Evolutionary conservation across 2,113 vertebrate species (phyloP).

Genomic region (Equus quagga): DNA sequence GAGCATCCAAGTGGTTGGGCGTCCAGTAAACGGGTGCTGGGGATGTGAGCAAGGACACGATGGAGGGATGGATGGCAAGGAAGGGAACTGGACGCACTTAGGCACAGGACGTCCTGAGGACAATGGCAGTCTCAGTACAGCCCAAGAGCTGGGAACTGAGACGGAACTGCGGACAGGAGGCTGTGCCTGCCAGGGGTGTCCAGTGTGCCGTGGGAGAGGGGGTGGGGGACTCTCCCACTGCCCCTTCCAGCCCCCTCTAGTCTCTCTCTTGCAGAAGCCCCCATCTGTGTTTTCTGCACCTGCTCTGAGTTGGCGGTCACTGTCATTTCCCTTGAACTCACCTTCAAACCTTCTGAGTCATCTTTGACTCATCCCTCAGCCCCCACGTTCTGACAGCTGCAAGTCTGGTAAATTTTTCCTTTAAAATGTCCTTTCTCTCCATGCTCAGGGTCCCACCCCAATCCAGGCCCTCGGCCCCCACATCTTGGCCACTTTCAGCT

Average conservation of each 20-base stretch:
- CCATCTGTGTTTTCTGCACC: accelerated
- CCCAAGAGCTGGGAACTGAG: background rate
- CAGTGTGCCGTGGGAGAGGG: no score
- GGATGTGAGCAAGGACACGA: background rate
- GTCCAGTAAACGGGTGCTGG: background rate
- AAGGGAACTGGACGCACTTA: accelerated
- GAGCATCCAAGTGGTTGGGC: no score
- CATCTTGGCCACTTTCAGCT: background rate
- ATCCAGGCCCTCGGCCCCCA: background rate
- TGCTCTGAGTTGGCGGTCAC: background rate
- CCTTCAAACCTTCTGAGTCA: background rate
- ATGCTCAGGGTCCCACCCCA: background rate
- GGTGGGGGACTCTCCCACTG: no score
- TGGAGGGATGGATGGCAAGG: background rate
- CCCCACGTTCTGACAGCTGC: background rate
- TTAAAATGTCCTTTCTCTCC: background rate
- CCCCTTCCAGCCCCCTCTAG: background rate
- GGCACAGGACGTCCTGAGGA: background rate
- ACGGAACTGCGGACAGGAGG: background rate
- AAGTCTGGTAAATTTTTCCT: background rate
- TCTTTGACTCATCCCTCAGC: background rate
- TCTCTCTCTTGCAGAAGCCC: background rate
- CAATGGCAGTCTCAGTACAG: background rate
- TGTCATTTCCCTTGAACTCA: background rate
- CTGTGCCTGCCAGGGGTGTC: background rate